Evolutionary conservation across 2,797 vertebrate genomes (phyloP).

Genomic region (Oreonectes daqikongensis): DNA sequence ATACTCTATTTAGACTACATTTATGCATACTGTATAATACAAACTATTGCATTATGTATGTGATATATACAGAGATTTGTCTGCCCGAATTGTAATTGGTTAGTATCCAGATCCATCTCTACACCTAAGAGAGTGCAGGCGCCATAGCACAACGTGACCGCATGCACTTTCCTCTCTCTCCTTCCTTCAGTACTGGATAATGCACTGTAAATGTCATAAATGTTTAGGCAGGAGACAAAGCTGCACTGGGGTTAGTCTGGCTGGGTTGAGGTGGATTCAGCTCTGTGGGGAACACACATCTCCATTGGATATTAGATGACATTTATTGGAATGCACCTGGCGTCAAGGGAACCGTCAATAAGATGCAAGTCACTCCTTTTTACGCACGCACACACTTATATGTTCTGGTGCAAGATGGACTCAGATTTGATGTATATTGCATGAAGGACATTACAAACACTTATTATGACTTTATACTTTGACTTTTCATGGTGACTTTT

Average conservation of each 20-base stretch:
- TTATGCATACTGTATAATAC: too few species aligned
- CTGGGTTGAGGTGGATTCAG: constrained; percentile 15
- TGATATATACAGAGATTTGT: not conserved
- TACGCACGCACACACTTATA: not conserved
- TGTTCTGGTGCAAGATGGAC: too few species aligned
- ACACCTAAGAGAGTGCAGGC: not conserved
- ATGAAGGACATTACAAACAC: too few species aligned
- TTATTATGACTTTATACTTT: too few species aligned
- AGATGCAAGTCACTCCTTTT: constrained; percentile 41
- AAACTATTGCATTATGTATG: too few species aligned
- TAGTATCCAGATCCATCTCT: not conserved
- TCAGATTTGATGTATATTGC: too few species aligned
- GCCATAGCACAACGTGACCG: constrained; percentile 7
- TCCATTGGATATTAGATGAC: constrained; percentile 56
- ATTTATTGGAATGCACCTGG: constrained; percentile 57
- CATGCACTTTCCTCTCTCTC: not conserved
- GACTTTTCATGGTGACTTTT: too few species aligned
- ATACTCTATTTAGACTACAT: too few species aligned
- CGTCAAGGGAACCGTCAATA: constrained; percentile 53
- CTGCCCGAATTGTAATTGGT: not conserved
- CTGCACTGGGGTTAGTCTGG: constrained; percentile 13
- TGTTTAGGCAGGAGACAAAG: constrained; percentile 48
- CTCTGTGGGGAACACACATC: constrained; percentile 37
- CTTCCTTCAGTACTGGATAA: constrained; percentile 39
- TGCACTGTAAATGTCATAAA: constrained; percentile 58